Base-by-base conservation (phyloP, 2,113 vertebrate species). In the Herpailurus yagouaroundi region DNA sequence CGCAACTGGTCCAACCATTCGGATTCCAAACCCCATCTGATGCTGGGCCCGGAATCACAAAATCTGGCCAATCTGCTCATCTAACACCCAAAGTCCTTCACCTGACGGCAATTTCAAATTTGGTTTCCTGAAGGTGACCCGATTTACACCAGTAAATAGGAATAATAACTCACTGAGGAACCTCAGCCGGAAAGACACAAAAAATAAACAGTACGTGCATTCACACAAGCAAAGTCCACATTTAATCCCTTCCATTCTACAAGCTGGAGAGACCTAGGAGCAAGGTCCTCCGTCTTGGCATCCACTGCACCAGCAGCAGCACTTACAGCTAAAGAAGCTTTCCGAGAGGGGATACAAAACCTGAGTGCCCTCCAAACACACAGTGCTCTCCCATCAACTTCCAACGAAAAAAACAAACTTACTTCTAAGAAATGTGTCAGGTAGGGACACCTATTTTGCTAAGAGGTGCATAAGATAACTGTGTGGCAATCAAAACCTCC, bases 1-100 rank as follows among this genome's bases (percentile, higher is more conserved):
- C 21, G 64, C 97, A 97, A 92, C 66, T 52, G 74, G 68, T 96
- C 85, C 91, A 98, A 95, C 77, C 52, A 25, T 91, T 94, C 81
- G 27, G 33, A 91, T 89, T 95, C 81, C 94, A 94, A 91, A 96
- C 87, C 63, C 91, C 76, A 97, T 73, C 84, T 94, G 76, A 94
- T 19, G 73, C 73, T 89, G 68, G 33, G 68, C 68, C 50, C 57
- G 57, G 89, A 97, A 89, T 93, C 63, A 23, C 60, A 91, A 94
- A 94, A 19, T 94, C 80, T 45, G 91, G 68, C 95, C 85, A 82
- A 66, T 84, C 2, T 81, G 71, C 50, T 82, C 82, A 94, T 86
- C 86, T 41, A 81, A 88, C 36, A 91, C 71, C 66, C 71, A 92
- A 92, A 83, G 25, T 29, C 50, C 91, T 88, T 96, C 66, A 52